Conservation (phyloP, 2,888 invertebrate genomes). For the Drosophila mimica region DNA sequence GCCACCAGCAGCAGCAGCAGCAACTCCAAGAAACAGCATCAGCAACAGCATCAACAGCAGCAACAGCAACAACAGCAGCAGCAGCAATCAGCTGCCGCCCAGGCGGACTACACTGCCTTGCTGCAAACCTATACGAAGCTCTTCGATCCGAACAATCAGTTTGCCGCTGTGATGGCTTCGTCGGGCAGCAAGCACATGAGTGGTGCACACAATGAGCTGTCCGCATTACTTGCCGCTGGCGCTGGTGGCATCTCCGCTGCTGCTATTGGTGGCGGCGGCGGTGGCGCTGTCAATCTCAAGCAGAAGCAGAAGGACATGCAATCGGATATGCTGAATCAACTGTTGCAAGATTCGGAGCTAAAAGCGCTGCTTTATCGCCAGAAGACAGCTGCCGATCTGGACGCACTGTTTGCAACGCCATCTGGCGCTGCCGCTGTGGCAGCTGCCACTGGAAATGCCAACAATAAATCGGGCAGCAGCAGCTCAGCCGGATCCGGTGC, state of each 20-base stretch:
- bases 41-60: constrained; percentile 66
- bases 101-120: constrained; percentile 82
- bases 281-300: constrained; percentile 57
- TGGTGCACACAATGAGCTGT: constrained; percentile 80
- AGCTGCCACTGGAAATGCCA: constrained; percentile 40
- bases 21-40: constrained; percentile 73
- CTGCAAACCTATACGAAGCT: constrained; percentile 84
- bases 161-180: constrained; percentile 75
- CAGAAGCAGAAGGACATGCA: constrained; percentile 80
- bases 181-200: constrained; percentile 67
- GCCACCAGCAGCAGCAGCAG: constrained; percentile 59
- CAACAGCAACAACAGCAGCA: constrained; percentile 73
- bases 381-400: constrained; percentile 83
- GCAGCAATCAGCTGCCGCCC: constrained; percentile 71
- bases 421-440: constrained; percentile 64
- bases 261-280: constrained; percentile 47
- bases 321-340: constrained; percentile 83
- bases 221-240: constrained; percentile 81
- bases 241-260: constrained; percentile 47
- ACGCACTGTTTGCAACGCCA: constrained; percentile 83
- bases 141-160: constrained; percentile 83
- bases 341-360: constrained; percentile 83
- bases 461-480: constrained; percentile 57
- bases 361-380: constrained; percentile 83
- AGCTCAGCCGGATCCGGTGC: constrained; percentile 32